Conservation (phyloP, 2,888 invertebrate species). For the Cephus pulcher region DNA sequence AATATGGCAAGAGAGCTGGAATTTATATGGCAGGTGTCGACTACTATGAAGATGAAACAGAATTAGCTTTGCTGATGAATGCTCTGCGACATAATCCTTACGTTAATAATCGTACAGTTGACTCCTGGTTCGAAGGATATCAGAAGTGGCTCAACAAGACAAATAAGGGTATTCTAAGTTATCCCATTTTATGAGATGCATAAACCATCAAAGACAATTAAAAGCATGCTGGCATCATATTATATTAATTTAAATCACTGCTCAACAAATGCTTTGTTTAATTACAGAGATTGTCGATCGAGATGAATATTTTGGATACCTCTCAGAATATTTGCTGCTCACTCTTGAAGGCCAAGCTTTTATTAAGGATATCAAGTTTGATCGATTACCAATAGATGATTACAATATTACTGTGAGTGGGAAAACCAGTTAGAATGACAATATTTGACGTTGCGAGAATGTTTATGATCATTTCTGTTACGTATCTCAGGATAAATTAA, state of each 20-base stretch:
- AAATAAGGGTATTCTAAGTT: slow-evolving; percentile 39
- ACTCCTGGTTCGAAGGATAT: slow-evolving; percentile 61
- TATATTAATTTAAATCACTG: not conserved
- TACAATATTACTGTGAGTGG: slow-evolving; percentile 60
- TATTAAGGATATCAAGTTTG: slow-evolving; percentile 61
- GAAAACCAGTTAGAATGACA: not conserved
- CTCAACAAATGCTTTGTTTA: not conserved
- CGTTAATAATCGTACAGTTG: slow-evolving; percentile 56
- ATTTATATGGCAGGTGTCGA: slow-evolving; percentile 61
- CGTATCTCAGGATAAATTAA: not conserved
- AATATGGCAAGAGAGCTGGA: slow-evolving; percentile 57
- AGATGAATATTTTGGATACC: slow-evolving; percentile 55
- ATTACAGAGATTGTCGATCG: slow-evolving; percentile 50
- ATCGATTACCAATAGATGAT: slow-evolving; percentile 51
- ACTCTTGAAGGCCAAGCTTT: slow-evolving; percentile 58
- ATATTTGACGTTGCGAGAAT: not conserved
- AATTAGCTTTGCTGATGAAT: slow-evolving; percentile 46
- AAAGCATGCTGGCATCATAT: not conserved
- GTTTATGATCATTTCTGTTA: not conserved
- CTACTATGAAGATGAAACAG: slow-evolving; percentile 56
- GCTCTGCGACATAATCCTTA: slow-evolving; percentile 53
- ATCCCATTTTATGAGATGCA: not conserved
- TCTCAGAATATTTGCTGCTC: slow-evolving; percentile 60
- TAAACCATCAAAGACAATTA: not conserved
- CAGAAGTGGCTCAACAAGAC: slow-evolving; percentile 51